Evolutionary conservation across 1,140 invertebrate species (phyloP), one percentile per base, ranked within the genome.

Genomic region (Meloidogyne hapla): DNA sequence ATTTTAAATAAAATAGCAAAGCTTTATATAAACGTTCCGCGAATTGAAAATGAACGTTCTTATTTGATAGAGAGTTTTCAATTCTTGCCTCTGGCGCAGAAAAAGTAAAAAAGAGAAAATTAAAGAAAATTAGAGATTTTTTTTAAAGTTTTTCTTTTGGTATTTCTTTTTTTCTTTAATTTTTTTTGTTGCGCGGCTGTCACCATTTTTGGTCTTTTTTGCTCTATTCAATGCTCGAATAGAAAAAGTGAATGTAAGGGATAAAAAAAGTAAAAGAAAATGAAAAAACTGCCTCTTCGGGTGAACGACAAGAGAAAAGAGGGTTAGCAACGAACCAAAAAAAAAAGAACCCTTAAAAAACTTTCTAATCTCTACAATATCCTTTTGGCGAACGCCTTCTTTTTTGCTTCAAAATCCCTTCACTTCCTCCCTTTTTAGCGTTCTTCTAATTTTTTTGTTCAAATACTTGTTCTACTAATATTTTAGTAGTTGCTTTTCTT

Each of bases 391-490:
- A 56, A 56, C 48, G n/a, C 48, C 18, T n/a, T 5, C 48, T 33
- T 33, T 8, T 33, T n/a, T n/a, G n/a, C n/a, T n/a, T n/a, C 33
- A 5, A 3, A 33, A 5, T 33, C 8, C 8, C 8, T 33, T 33
- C 33, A 33, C 8, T 33, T 33, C 33, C 33, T 33, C 48, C 18
- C 45, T 15, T 56, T 56, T 56, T n/a, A n/a, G 3, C n/a, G 18
- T n/a, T 56, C 15, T 48, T 48, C 15, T 48, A 18, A 18, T 48
- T 48, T 48, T 18, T 48, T 56, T 5, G n/a, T 56, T 56, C 4
- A 56, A 56, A 56, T 56, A 56, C 48, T 56, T n/a, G 48, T 56
- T 56, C 48, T 56, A n/a, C n/a, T n/a, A 56, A 56, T 45, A 45
- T 45, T 12, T 45, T 45, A 56, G 48, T 56, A n/a, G 18, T 33